Evolutionary conservation across 2,888 invertebrate genomes (phyloP).

Genomic region (Pteria penguin): DNA sequence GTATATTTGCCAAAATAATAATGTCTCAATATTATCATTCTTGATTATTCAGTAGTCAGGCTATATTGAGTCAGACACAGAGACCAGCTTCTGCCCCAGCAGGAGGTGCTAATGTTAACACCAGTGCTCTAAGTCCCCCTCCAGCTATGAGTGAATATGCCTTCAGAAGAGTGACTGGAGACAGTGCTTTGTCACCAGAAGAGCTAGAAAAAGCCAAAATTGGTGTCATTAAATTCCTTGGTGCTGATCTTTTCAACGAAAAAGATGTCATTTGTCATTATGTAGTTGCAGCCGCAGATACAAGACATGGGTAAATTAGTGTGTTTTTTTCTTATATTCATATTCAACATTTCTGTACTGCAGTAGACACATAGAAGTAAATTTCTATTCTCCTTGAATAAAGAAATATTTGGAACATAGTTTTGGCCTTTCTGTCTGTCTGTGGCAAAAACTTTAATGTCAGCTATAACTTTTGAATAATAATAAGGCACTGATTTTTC

Average conservation of each 20-base stretch:
- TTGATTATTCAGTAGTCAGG: conserved; percentile 30
- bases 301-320: conserved; percentile 84
- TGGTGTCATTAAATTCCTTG: conserved; percentile 90
- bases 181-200: conserved; percentile 71
- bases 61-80: conserved; percentile 21
- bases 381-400: too few species aligned
- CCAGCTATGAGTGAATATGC: conserved; percentile 74
- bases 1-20: not conserved
- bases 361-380: too few species aligned
- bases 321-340: too few species aligned
- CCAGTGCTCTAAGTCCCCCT: conserved; percentile 53
- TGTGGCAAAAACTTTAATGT: too few species aligned
- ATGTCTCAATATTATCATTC: not conserved
- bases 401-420: too few species aligned
- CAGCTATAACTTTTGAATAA: too few species aligned
- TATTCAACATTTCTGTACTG: too few species aligned
- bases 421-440: too few species aligned
- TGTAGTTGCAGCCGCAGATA: conserved; percentile 92
- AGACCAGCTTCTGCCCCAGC: conserved; percentile 43
- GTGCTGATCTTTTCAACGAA: conserved; percentile 88
- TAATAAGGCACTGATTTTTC: too few species aligned
- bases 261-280: conserved; percentile 88
- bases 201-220: conserved; percentile 89
- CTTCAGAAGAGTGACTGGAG: conserved; percentile 72
- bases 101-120: conserved; percentile 37